Conservation (phyloP, 2,113 vertebrate species). For the Phalacrocorax brasilianus region DNA sequence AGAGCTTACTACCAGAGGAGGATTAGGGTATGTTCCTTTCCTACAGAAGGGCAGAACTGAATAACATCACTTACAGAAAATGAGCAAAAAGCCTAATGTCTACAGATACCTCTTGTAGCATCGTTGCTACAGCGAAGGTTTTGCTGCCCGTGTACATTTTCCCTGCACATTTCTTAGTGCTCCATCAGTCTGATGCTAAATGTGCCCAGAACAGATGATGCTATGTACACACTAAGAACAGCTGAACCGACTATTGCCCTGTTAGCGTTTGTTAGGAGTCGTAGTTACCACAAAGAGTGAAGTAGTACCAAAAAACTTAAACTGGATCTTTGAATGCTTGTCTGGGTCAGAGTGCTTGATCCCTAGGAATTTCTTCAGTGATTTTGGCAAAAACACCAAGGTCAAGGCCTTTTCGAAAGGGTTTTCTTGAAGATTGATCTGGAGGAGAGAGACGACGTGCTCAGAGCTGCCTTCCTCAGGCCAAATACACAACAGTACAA, state of each 20-base stretch:
- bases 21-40: neutral
- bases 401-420: constrained; percentile 65
- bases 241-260: neutral
- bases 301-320: constrained; percentile 82
- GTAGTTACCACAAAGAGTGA: constrained; percentile 83
- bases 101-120: neutral
- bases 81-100: neutral
- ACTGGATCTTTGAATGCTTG: constrained; percentile 76
- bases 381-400: constrained; percentile 80
- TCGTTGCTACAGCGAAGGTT: neutral
- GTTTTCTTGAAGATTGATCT: constrained; percentile 74
- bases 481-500: neutral
- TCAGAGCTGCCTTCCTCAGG: neutral
- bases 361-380: constrained; percentile 54
- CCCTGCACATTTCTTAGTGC: neutral
- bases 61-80: neutral
- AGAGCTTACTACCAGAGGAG: neutral
- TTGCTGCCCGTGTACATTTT: neutral
- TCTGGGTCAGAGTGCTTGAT: neutral
- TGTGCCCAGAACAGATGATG: neutral
- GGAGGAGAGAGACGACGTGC: neutral
- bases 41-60: neutral
- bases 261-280: neutral
- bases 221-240: neutral
- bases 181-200: neutral